These are phyloP conservation scores for Helarctos malayanus DNA, from an alignment of 2,797 vertebrate genomes.

Conservation along the genomic window DNA sequence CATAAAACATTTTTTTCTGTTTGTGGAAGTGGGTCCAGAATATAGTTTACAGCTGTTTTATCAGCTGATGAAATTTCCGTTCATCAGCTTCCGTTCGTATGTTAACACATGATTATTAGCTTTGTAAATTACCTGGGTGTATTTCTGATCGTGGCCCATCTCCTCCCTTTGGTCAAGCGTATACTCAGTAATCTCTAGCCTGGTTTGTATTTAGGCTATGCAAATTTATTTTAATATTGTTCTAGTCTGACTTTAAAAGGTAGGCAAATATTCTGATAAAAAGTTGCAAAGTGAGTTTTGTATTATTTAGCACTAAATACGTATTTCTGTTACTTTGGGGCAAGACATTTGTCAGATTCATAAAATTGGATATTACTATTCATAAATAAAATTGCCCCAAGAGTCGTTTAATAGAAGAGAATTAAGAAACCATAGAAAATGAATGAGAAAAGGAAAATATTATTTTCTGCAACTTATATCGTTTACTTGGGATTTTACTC, in stretches of 20 bases:
- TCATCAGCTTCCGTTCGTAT: not conserved
- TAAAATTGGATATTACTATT: constrained; percentile 49
- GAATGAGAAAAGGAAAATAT: constrained; percentile 36
- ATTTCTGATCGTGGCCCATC: not conserved
- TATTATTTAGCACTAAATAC: constrained; percentile 63
- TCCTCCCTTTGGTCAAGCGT: not conserved
- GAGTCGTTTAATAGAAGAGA: constrained; percentile 39
- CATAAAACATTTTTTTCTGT: not conserved
- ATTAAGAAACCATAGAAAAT: constrained; percentile 54
- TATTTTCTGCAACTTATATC: constrained; percentile 51
- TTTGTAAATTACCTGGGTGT: not conserved
- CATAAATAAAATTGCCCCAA: constrained; percentile 62
- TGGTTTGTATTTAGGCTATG: constrained; percentile 40
- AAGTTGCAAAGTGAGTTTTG: constrained; percentile 68
- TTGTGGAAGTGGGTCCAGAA: not conserved
- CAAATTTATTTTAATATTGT: constrained; percentile 68
- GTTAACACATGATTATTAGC: not conserved
- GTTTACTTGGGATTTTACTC: not conserved
- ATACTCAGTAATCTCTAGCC: not conserved
- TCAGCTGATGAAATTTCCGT: not conserved
- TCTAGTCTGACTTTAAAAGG: constrained; percentile 58
- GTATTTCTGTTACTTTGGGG: constrained; percentile 63
- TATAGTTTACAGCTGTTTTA: not conserved
- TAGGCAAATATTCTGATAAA: constrained; percentile 69
- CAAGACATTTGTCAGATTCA: constrained; percentile 57